phyloP scores from a whole-genome alignment of 2,797 vertebrate genomes.

The Acropternis orthonyx region DNA sequence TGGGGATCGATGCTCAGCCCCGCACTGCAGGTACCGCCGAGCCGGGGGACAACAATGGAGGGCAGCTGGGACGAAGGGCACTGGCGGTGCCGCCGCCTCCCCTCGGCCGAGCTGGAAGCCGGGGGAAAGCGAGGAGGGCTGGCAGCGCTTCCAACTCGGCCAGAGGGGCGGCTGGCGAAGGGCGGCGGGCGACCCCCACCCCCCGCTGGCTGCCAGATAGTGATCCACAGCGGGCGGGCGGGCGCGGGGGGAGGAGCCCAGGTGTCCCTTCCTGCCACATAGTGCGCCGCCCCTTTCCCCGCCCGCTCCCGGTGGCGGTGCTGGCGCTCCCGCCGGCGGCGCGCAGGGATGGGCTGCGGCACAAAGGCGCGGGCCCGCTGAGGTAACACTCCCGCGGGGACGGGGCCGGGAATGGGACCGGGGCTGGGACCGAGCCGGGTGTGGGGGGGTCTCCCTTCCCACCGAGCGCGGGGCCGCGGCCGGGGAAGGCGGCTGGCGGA shows the following conservation, averaged over 20 bases:
- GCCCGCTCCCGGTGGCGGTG: neutral
- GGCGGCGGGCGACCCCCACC: neutral
- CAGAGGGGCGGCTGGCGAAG: neutral
- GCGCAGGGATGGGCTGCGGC: constrained; percentile 40
- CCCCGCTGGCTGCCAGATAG: neutral
- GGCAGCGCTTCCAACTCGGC: neutral
- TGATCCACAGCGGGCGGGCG: rapidly evolving
- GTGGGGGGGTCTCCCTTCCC: neutral
- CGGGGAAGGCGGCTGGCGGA: neutral
- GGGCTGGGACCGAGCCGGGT: neutral
- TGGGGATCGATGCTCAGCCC: neutral
- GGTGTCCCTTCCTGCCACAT: constrained; percentile 63
- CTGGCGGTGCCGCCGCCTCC: neutral
- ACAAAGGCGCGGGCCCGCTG: constrained; percentile 45
- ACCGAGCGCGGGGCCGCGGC: neutral
- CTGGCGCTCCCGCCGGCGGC: constrained; percentile 7
- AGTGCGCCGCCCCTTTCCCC: neutral
- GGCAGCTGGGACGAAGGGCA: neutral
- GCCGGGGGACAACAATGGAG: neutral
- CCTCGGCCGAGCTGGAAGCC: neutral
- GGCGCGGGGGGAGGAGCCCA: constrained; percentile 30
- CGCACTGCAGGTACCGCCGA: neutral
- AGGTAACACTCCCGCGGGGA: neutral
- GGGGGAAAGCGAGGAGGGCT: neutral
- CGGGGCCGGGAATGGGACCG: no score